phyloP scores from a whole-genome alignment of 2,797 vertebrate species.

The Leptatherina wallacei region DNA sequence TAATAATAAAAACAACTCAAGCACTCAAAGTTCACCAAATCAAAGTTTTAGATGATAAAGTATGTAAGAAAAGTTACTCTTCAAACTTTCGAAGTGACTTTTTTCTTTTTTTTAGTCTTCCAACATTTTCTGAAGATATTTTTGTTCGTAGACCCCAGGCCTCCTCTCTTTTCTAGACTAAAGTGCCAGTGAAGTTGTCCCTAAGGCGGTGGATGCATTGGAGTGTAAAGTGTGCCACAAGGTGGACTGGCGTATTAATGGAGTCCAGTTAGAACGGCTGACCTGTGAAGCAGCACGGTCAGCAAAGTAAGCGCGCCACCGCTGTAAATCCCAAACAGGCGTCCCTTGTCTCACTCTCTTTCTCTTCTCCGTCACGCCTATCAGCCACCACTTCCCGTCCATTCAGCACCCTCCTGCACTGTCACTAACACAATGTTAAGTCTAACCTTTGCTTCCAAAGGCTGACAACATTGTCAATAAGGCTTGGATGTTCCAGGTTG shows the following conservation, averaged over 20 bases:
- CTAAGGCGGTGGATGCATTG: constrained; percentile 62
- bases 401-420: constrained; percentile 44
- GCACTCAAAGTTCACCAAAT: constrained; percentile 23
- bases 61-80: constrained; percentile 19
- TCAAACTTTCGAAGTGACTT: constrained; percentile 60
- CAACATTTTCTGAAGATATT: constrained; percentile 45
- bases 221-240: constrained; percentile 76
- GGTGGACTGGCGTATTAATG: constrained; percentile 77
- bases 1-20: background rate
- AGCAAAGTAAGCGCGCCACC: constrained; percentile 67
- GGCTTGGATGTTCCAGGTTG: constrained; percentile 65
- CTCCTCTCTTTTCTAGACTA: constrained; percentile 54
- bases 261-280: constrained; percentile 75
- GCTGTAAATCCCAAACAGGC: constrained; percentile 78
- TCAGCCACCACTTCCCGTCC: constrained; percentile 61
- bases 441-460: constrained; percentile 66
- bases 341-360: constrained; percentile 58
- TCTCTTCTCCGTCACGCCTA: constrained; percentile 65
- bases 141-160: constrained; percentile 54
- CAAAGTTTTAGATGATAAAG: constrained; percentile 15
- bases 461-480: constrained; percentile 77
- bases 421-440: constrained; percentile 77
- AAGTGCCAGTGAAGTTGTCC: constrained; percentile 77
- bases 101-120: constrained; percentile 39
- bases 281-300: constrained; percentile 76